Evolutionary conservation across 2,113 vertebrate species (phyloP).

Genomic region (Pelecanus crispus): DNA sequence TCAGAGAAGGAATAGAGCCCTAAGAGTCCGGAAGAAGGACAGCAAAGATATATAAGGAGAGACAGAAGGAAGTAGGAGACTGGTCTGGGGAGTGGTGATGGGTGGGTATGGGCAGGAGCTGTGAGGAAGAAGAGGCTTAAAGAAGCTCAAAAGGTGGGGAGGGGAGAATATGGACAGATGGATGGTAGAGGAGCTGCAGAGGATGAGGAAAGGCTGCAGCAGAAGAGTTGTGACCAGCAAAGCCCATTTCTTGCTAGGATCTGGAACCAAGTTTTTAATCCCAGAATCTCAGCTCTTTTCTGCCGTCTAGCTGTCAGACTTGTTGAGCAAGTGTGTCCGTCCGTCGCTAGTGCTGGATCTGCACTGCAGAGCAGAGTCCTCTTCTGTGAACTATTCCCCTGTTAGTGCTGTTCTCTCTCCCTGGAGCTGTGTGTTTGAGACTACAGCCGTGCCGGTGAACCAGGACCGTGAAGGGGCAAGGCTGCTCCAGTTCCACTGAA

Average conservation of each 20-base stretch:
- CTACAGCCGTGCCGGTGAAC: neutral
- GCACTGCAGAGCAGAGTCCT: neutral
- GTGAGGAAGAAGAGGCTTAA: neutral
- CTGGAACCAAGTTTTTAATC: neutral
- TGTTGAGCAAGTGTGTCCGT: neutral
- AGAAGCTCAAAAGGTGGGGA: neutral
- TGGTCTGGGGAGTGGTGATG: neutral
- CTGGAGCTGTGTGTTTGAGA: neutral
- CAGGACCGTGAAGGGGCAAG: neutral
- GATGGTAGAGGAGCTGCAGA: neutral
- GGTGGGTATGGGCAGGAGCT: neutral
- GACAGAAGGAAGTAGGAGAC: neutral
- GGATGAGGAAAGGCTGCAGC: neutral
- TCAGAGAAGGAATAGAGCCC: neutral
- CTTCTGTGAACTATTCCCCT: neutral
- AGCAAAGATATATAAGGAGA: neutral
- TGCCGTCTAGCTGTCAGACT: conserved; percentile 46
- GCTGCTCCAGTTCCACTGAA: neutral
- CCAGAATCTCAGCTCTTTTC: conserved; percentile 28
- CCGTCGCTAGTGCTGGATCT: rapidly evolving
- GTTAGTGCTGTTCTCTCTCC: neutral
- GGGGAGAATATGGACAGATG: neutral
- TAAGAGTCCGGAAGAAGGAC: neutral
- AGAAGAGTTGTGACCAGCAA: neutral
- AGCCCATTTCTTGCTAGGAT: neutral